phyloP scores from a whole-genome alignment of 1,140 invertebrate species.

The Lordiphosa collinella region DNA sequence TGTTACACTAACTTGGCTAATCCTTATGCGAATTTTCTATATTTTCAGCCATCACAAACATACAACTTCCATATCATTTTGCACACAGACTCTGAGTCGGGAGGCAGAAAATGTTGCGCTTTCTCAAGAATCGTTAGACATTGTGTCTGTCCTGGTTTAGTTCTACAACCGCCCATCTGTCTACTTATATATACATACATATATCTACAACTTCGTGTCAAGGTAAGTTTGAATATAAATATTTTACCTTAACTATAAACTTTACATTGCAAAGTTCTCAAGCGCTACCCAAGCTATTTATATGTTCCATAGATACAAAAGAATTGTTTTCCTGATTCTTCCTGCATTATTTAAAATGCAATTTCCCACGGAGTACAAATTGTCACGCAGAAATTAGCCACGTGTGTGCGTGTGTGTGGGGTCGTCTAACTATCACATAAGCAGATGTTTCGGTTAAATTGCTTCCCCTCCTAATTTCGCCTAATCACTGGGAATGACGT shows the following conservation, averaged over 20 bases:
- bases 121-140: constrained; percentile 65
- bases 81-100: constrained; percentile 34
- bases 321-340: constrained; percentile 13
- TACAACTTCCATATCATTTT: constrained; percentile 53
- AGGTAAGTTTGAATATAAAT: constrained; percentile 45
- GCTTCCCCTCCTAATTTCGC: constrained; percentile 19
- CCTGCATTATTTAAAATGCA: constrained; percentile 44
- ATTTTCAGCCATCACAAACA: constrained; percentile 47
- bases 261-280: constrained; percentile 61
- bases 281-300: background rate
- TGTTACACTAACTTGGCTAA: constrained; percentile 32
- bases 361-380: constrained; percentile 25
- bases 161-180: constrained; percentile 42
- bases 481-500: constrained; percentile 49
- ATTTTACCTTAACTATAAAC: constrained; percentile 3
- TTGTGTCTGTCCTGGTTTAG: constrained; percentile 26
- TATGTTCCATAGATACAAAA: background rate
- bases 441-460: constrained; percentile 42
- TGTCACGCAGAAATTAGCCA: constrained; percentile 13
- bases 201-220: constrained; percentile 39
- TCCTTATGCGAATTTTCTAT: constrained; percentile 33
- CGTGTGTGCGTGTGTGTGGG: background rate
- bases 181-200: constrained; percentile 22
- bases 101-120: constrained; percentile 60
- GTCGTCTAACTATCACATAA: background rate